Percentiles rank a stretch among this genome's conserved stretches.
phyloP scores from a whole-genome alignment of 2,888 invertebrate genomes.

The Ptilodon capucinus region DNA sequence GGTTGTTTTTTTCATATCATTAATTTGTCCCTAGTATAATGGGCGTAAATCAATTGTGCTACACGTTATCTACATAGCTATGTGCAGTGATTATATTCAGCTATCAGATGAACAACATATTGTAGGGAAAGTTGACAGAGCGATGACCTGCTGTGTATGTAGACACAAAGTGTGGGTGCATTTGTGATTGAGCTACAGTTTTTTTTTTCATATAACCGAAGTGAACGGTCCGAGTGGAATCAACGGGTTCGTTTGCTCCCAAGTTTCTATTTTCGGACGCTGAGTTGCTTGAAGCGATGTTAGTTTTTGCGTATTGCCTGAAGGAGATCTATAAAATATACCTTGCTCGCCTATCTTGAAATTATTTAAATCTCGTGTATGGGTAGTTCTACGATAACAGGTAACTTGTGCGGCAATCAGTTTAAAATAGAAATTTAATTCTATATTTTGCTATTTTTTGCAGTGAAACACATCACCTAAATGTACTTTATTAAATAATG shows the following conservation, averaged over 20 bases:
- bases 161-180: slow-evolving; percentile 29
- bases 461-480: no score
- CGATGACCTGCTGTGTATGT: slow-evolving; percentile 53
- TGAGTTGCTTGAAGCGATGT: slow-evolving; percentile 33
- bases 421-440: no score
- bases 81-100: slow-evolving; percentile 31
- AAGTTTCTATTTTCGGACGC: slow-evolving; percentile 48
- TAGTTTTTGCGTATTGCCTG: slow-evolving; percentile 30
- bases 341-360: slow-evolving; percentile 4
- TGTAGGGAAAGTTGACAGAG: slow-evolving; percentile 62
- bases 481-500: no score
- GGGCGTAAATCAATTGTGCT: slow-evolving; percentile 28
- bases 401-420: no score
- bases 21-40: slow-evolving; percentile 5
- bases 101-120: slow-evolving; percentile 36
- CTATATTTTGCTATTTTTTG: no score
- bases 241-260: slow-evolving; percentile 38
- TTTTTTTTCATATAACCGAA: slow-evolving; percentile 32
- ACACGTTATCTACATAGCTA: slow-evolving; percentile 26
- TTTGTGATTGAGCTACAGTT: slow-evolving; percentile 31
- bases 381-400: not conserved
- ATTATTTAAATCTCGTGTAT: slow-evolving; percentile 8
- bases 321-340: slow-evolving; percentile 25
- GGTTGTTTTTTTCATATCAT: not conserved
- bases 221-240: slow-evolving; percentile 42